Base-by-base conservation (phyloP, 1,140 invertebrate species). In the Neuroterus valhalla region DNA sequence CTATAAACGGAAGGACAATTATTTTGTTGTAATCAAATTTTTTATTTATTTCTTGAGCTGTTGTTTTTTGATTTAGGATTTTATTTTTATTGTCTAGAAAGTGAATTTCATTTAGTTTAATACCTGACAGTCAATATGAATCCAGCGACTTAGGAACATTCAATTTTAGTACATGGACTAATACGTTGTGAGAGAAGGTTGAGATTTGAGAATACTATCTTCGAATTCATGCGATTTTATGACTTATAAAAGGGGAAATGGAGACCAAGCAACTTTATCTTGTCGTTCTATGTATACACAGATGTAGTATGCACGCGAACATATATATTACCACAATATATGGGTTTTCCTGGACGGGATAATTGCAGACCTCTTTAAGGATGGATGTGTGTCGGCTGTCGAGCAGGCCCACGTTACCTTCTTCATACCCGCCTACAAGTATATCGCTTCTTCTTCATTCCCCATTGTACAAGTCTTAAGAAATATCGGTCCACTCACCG, bases 351-450 rank as follows among this genome's bases (percentile, higher is more conserved):
- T 81, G 78, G 78, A 83, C 81, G 79, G 70, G 84, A 83, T 88
- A 88, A 88, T 88, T 87, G 84, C 81, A 87, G 79, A 81, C 69
- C 50, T 71, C 42, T 69, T 46, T 55, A 31, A 83, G 82, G 86
- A 87, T 87, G 81, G 85, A 88, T 85, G 82, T 70, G 75, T 82
- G 84, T 83, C 86, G 83, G 84, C 75, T 82, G 84, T 83, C 86
- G 83, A 83, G 79, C 82, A 79, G 80, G 46, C 76, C 80, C 66
- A 72, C 71, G 79, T 83, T 86, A 86, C 85, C 84, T 84, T 70
- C 19, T 75, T 79, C 71, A 75, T 71, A 75, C 74, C 82, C 84
- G 79, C 84, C 84, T 84, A 85, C 82, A 75, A 79, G 77, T 75
- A 71, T 52, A 75, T 69, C 23, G 72, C 71, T 67, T 77, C 66